Evolutionary conservation across 2,888 invertebrate species (phyloP), one percentile per base, ranked within the genome.

Genomic region (Brachycybe producta): DNA sequence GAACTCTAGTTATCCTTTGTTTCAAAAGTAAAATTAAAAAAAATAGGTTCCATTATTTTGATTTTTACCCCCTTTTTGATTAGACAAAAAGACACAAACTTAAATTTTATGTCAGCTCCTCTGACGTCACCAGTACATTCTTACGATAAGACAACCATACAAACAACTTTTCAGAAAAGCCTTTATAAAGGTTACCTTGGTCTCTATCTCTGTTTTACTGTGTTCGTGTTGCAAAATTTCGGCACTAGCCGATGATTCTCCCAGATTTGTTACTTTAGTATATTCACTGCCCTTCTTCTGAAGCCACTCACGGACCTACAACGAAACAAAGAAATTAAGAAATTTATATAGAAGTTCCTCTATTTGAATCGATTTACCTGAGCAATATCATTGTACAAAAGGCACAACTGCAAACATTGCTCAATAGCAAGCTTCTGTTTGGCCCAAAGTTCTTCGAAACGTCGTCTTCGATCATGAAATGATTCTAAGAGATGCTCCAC

Each of bases 401-500:
- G 69, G 42, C 82, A 79, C 51, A 84, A 68, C 32, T 82, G 81
- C 53, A 84, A 69, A 59, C 83, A 81, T 65, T 85, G 84, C 62
- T 85, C 84, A 59, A 86, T 70, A 62, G 83, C 79, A 5, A 75
- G 74, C 66, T 83, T 82, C 57, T 83, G 72, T 58, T 73, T 75
- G 58, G 75, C 75, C 70, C 80, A 80, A 35, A 69, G 61, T 45
- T 68, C 70, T 64, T 86, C 86, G 53, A 86, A 70, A 56, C 75
- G 70, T 60, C 80, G 77, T 54, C 86, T 71, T 58, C 79, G 75
- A 62, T 84, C 79, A 62, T 86, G 85, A 46, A 86, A 69, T 49
- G 76, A 74, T 61, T 84, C 83, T 61, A 83, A 65, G 80, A 81
- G 81, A 56, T 74, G 74, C 65, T 82, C 81, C 19, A 83, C 82